A percentile compares a stretch with the other conserved stretches of the same genome.
Conservation (phyloP, 2,888 invertebrate species). For the Tinea trinotella region DNA sequence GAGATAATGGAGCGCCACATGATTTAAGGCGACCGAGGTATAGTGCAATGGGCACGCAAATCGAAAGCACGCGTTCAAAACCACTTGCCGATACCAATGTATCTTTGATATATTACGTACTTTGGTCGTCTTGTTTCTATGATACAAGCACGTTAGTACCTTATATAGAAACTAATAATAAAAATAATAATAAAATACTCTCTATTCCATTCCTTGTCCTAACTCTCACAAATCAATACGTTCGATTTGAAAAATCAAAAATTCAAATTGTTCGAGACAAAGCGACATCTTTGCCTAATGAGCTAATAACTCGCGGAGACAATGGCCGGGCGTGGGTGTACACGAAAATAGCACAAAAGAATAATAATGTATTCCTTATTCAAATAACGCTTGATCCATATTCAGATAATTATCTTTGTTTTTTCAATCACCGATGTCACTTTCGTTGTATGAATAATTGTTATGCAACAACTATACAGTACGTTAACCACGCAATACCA, state of each 20-base stretch:
- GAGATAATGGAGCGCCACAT: no score
- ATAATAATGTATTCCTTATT: constrained; percentile 71
- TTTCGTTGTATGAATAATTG: constrained; percentile 13
- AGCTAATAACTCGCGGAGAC: constrained; percentile 68
- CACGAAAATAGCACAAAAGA: constrained; percentile 68
- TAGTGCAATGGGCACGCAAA: no score
- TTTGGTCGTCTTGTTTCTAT: no score
- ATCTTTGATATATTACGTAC: no score
- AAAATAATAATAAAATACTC: neutral
- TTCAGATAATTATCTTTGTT: constrained; percentile 42
- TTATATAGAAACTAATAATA: no score
- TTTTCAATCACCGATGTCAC: constrained; percentile 18
- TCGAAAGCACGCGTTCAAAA: no score
- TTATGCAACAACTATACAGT: neutral
- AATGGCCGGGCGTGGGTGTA: constrained; percentile 64
- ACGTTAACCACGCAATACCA: neutral
- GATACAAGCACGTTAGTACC: no score
- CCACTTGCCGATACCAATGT: no score
- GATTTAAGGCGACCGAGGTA: no score
- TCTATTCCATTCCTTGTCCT: constrained; percentile 23
- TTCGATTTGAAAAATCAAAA: constrained; percentile 65
- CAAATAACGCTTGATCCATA: constrained; percentile 64
- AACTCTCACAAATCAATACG: constrained; percentile 47
- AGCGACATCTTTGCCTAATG: constrained; percentile 44
- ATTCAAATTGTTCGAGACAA: constrained; percentile 56